Conservation (phyloP, 2,797 vertebrate genomes). For the Phataginus tricuspis region DNA sequence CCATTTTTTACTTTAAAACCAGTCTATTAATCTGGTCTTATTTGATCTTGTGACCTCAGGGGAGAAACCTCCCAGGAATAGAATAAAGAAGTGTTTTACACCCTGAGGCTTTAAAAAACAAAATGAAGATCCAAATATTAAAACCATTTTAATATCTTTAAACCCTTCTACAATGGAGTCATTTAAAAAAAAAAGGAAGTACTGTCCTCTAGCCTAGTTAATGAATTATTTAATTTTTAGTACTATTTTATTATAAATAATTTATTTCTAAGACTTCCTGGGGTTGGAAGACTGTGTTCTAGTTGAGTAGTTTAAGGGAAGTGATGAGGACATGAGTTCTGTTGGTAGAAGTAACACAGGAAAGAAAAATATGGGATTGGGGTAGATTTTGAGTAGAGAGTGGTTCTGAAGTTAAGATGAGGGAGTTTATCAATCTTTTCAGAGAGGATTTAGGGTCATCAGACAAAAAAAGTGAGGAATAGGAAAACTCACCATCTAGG, state of each 20-base stretch:
- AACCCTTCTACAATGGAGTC: slow-evolving; percentile 36
- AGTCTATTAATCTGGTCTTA: slow-evolving; percentile 36
- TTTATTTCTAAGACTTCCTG: slow-evolving; percentile 65
- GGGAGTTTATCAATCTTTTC: slow-evolving; percentile 5
- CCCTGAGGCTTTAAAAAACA: slow-evolving; percentile 67
- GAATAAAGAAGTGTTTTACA: slow-evolving; percentile 62
- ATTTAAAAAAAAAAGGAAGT: slow-evolving; percentile 34
- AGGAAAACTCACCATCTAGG: neutral
- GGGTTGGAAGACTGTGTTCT: slow-evolving; percentile 50
- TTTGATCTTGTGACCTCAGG: slow-evolving; percentile 64
- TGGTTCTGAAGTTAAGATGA: slow-evolving; percentile 30
- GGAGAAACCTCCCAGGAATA: slow-evolving; percentile 60
- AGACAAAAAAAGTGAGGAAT: neutral
- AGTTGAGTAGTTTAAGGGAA: slow-evolving; percentile 49
- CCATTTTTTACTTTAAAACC: slow-evolving; percentile 64
- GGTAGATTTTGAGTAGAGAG: neutral
- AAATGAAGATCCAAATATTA: slow-evolving; percentile 58
- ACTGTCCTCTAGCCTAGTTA: slow-evolving; percentile 51
- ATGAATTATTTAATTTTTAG: slow-evolving; percentile 58
- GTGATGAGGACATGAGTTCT: slow-evolving; percentile 38
- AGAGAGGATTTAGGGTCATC: neutral
- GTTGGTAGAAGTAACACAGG: slow-evolving; percentile 44
- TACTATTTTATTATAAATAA: slow-evolving; percentile 66
- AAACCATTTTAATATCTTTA: slow-evolving; percentile 50
- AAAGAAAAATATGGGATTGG: neutral